Base-by-base conservation (phyloP, 2,113 vertebrate species). In the Syrrhaptes paradoxus region DNA sequence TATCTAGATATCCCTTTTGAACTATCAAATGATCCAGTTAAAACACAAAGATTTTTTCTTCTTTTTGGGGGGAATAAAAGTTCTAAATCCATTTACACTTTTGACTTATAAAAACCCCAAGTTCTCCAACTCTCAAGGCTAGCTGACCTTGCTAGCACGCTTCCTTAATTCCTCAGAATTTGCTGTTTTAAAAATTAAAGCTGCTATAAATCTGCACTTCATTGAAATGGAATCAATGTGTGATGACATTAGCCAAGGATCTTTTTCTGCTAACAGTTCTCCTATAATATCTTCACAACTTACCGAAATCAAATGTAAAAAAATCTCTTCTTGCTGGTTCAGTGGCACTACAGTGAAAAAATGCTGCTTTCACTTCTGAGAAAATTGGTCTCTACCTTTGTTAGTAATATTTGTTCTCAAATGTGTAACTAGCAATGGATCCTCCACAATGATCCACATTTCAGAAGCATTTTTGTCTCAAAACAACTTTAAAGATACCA, bases 41-140 rank as follows among this genome's bases (percentile, higher is more conserved):
- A 83, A 21, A 57, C 18, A 77, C 2, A 91, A 80, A 61, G 17
- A 2, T 7, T 62, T 76, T 26, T 10, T 70, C 4, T 8, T 62
- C 18, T 24, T 26, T 51, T 45, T 34, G 48, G 29, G 5, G 14
- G 21, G 28, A 21, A 8, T n/a, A 22, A 43, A 91, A 76, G 5
- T 54, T 87, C 28, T 62, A 46, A 87, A 75, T 76, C 2, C 6
- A 83, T 85, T 75, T 68, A 24, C 19, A n/a, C 5, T 66, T 83
- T 61, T 63, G 8, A 46, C 17, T 63, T 45, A 17, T 52, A 70
- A 68, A 32, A 55, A 0, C 0, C 0, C 6, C 10, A 72, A 74
- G 8, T 46, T 36, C 36, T 70, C 41, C 15, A 48, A 7, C 9
- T 45, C 24, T 70, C 24, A 70, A 62, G 10, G 22, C 67, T 82